These are phyloP conservation scores for Noctua fimbriata DNA, from an alignment of 2,888 invertebrate genomes.

Conservation along the genomic window DNA sequence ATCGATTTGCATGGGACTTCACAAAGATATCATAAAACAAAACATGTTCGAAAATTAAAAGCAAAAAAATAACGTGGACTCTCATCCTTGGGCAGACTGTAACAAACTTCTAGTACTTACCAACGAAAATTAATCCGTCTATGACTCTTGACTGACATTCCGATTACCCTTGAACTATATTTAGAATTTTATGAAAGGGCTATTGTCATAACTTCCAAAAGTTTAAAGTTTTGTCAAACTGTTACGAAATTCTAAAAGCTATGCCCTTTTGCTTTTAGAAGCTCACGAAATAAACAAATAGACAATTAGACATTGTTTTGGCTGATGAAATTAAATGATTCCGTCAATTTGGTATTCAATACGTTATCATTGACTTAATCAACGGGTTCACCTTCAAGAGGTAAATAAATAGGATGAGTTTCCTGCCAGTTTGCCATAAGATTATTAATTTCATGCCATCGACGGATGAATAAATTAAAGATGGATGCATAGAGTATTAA, in stretches of 20 bases:
- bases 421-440: neutral
- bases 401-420: conserved; percentile 9
- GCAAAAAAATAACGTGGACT: neutral
- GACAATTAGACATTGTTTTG: neutral
- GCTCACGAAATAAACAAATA: neutral
- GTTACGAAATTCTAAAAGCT: neutral
- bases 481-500: conserved; percentile 10
- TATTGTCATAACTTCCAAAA: conserved; percentile 7
- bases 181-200: conserved; percentile 11
- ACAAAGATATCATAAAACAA: neutral
- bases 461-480: conserved; percentile 22
- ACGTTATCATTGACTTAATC: conserved; percentile 27
- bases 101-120: neutral
- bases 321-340: conserved; percentile 12
- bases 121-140: neutral
- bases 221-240: conserved; percentile 3
- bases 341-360: conserved; percentile 23
- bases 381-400: conserved; percentile 4
- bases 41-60: neutral
- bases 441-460: conserved; percentile 1
- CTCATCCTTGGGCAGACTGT: neutral
- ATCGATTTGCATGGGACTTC: neutral
- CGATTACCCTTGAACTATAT: neutral
- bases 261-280: conserved; percentile 3
- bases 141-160: neutral